These are phyloP conservation scores for Linnaemya tessellans DNA, from an alignment of 2,888 invertebrate genomes.

Conservation along the genomic window DNA sequence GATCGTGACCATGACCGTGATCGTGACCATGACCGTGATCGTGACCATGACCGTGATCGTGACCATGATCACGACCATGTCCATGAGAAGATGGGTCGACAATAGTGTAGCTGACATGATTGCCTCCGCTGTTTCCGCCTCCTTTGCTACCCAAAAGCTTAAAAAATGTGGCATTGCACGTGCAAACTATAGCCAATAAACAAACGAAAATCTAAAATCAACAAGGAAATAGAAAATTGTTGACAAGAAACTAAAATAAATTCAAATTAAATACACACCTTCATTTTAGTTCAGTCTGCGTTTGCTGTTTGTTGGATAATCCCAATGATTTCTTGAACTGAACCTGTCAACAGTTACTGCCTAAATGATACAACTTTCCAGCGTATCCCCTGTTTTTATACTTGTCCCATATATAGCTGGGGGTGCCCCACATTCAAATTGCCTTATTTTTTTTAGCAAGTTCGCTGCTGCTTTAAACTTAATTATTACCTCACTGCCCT, in stretches of 20 bases:
- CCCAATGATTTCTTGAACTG: slow-evolving; percentile 63
- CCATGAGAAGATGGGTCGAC: neutral
- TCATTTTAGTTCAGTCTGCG: slow-evolving; percentile 63
- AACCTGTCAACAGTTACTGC: slow-evolving; percentile 74
- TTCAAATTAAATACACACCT: slow-evolving; percentile 52
- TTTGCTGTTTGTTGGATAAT: slow-evolving; percentile 32
- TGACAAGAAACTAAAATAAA: neutral
- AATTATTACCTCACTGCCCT: slow-evolving; percentile 56
- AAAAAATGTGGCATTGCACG: slow-evolving; percentile 77
- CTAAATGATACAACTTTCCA: slow-evolving; percentile 77
- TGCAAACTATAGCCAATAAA: slow-evolving; percentile 75
- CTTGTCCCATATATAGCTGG: slow-evolving; percentile 56
- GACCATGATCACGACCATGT: slow-evolving; percentile 47
- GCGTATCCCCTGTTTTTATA: slow-evolving; percentile 77
- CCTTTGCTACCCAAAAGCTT: slow-evolving; percentile 75
- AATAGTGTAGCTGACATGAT: slow-evolving; percentile 44
- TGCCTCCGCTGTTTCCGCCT: slow-evolving; percentile 52
- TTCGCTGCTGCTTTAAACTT: slow-evolving; percentile 31
- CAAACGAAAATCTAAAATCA: slow-evolving; percentile 77
- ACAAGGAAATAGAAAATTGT: slow-evolving; percentile 15
- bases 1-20: neutral
- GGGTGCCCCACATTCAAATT: slow-evolving; percentile 20
- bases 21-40: slow-evolving; percentile 48
- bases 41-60: neutral
- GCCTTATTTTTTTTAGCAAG: slow-evolving; percentile 17